Base-by-base conservation (phyloP, 92 coral and sea anemone genomes). In the Palythoa heliodiscus region DNA sequence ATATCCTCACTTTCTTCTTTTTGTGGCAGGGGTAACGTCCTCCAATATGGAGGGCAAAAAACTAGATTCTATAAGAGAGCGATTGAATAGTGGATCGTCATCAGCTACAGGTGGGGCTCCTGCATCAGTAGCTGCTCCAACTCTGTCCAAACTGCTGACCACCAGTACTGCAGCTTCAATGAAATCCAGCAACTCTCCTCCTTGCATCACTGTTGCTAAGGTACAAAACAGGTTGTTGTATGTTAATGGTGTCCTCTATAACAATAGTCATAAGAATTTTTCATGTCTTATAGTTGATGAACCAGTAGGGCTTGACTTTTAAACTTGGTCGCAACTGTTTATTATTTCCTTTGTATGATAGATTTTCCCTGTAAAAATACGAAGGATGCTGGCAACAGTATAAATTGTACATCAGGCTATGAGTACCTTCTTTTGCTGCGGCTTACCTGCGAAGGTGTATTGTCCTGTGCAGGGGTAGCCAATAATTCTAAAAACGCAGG, bases 31-130 rank as follows among this genome's bases (percentile, higher is more conserved):
- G 92, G 95, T 89, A 81, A 87, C 91, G 88, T 90, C 95, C 89
- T 81, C 91, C 82, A 82, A 17, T 88, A 83, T 91, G 91, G 96
- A 96, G 89, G 74, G 90, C 92, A 83, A 89, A 82, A 93, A 93
- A 84, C 87, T 91, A 94, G 98, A 95, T 87, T 95, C 98, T 88
- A 90, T 94, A 73, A 91, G 98, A 76, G 95, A 95, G 67, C 90
- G 92, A 86, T 75, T 74, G 70, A 87, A 88, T 80, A 80, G 84
- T 63, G 84, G 84, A 11, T 64, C 84, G 12, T 64, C 77, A 12
- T 14, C 87, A 78, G 78, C 78, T 60, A 77, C 92, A 73, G 85
- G 73, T 17, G 89, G 82, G 17, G 87, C 95, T 12, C 98, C 95
- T 14, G 91, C 91, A 37, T 86, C 94, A 57, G 91, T 91, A 19